Conservation (phyloP, 2,888 invertebrate genomes). For the Drosophila maculinotata region DNA sequence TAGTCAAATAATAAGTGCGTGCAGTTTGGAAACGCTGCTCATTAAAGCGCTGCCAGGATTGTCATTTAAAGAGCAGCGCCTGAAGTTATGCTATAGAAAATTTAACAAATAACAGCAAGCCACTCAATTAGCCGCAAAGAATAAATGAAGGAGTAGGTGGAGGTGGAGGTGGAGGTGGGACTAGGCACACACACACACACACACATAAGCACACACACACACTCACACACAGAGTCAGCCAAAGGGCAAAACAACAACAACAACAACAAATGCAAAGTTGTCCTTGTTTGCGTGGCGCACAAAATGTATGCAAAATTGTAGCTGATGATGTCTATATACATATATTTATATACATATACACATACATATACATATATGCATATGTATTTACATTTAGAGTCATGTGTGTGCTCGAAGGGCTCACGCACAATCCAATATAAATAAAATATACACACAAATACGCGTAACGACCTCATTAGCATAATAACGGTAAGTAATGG, state of each 20-base stretch:
- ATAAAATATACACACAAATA: constrained; percentile 80
- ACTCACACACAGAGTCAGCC: constrained; percentile 32
- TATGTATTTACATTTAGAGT: neutral
- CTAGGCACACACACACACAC: constrained; percentile 6
- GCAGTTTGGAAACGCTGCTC: constrained; percentile 27
- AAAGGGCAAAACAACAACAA: constrained; percentile 42
- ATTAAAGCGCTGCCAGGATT: constrained; percentile 9
- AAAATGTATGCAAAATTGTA: constrained; percentile 54
- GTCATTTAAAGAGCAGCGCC: constrained; percentile 40
- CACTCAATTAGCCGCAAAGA: constrained; percentile 67
- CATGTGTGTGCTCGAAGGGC: constrained; percentile 34
- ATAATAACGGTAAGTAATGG: constrained; percentile 84
- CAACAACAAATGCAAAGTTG: constrained; percentile 20
- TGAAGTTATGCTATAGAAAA: constrained; percentile 42
- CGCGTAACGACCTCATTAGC: constrained; percentile 83
- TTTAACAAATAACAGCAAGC: constrained; percentile 58
- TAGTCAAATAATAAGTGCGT: constrained; percentile 9
- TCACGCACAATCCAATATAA: constrained; percentile 71
- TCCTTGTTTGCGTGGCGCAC: constrained; percentile 13
- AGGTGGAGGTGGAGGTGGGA: neutral
- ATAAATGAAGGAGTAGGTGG: constrained; percentile 20
- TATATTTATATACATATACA: neutral
- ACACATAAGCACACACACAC: constrained; percentile 5
- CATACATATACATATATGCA: neutral
- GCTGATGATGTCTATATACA: constrained; percentile 52